These are phyloP conservation scores for Serinus canaria DNA, from an alignment of 2,113 vertebrate genomes.

Conservation along the genomic window DNA sequence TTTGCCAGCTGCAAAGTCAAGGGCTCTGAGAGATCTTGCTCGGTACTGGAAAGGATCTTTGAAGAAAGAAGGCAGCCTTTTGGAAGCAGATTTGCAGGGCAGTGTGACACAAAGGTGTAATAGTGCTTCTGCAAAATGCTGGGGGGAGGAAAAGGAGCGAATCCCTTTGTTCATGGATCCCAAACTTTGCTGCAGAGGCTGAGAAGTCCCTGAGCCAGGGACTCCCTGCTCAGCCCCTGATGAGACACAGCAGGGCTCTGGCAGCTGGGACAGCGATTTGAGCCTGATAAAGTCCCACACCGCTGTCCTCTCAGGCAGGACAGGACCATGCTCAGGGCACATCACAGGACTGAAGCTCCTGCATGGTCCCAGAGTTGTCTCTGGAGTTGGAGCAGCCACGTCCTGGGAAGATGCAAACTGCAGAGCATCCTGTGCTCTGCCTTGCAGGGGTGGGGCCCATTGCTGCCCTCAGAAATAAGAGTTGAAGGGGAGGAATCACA, in stretches of 20 bases:
- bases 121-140: background rate
- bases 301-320: fast-evolving
- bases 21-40: slow-evolving; percentile 6
- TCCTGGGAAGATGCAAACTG: background rate
- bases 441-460: background rate
- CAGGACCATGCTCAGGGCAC: background rate
- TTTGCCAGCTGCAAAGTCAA: slow-evolving; percentile 56
- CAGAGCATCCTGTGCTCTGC: background rate
- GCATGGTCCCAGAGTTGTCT: background rate
- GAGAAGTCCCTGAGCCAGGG: background rate
- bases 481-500: background rate
- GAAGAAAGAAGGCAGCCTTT: background rate
- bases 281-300: too few relatives aligned
- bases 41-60: background rate
- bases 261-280: background rate
- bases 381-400: fast-evolving
- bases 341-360: background rate
- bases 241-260: background rate
- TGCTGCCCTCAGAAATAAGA: background rate
- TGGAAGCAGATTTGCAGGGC: background rate
- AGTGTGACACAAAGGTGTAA: background rate
- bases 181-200: background rate
- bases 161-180: background rate
- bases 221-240: background rate
- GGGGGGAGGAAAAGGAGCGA: background rate